phyloP scores from a whole-genome alignment of 2,797 vertebrate genomes.

The Platalea minor region DNA sequence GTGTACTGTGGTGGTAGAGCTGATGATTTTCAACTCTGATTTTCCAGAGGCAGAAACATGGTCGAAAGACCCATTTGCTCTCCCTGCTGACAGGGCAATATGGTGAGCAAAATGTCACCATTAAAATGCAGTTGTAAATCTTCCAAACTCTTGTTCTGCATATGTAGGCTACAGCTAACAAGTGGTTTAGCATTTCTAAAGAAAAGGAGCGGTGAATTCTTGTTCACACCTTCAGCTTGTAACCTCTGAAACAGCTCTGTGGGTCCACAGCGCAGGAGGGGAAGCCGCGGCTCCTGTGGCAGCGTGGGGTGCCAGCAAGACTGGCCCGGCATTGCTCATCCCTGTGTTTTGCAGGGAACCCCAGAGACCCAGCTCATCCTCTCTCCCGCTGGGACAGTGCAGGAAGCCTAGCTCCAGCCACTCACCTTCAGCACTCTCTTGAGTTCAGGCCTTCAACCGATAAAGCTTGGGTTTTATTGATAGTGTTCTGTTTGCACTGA shows the following conservation, averaged over 20 bases:
- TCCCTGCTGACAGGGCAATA: neutral
- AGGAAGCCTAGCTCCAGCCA: neutral
- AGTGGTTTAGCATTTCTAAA: neutral
- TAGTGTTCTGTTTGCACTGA: neutral
- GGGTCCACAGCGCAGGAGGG: rapidly evolving
- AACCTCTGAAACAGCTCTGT: neutral
- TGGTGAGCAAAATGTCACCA: neutral
- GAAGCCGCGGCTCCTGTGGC: neutral
- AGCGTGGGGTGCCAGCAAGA: neutral
- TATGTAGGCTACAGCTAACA: neutral
- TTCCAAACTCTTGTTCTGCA: neutral
- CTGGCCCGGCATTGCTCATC: neutral
- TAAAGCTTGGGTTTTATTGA: neutral
- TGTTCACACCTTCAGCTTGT: neutral
- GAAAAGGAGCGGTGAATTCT: neutral
- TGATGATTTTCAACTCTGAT: neutral
- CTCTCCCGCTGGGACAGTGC: rapidly evolving
- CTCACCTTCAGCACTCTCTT: neutral
- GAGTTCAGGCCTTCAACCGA: rapidly evolving
- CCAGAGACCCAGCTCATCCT: neutral
- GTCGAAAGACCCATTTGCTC: neutral
- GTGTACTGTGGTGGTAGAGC: neutral
- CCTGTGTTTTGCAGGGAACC: neutral
- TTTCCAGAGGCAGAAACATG: neutral
- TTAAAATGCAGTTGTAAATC: neutral